Evolutionary conservation across 2,113 vertebrate species (phyloP), one percentile per base, ranked within the genome.

Genomic region (Ptilonorhynchus violaceus): DNA sequence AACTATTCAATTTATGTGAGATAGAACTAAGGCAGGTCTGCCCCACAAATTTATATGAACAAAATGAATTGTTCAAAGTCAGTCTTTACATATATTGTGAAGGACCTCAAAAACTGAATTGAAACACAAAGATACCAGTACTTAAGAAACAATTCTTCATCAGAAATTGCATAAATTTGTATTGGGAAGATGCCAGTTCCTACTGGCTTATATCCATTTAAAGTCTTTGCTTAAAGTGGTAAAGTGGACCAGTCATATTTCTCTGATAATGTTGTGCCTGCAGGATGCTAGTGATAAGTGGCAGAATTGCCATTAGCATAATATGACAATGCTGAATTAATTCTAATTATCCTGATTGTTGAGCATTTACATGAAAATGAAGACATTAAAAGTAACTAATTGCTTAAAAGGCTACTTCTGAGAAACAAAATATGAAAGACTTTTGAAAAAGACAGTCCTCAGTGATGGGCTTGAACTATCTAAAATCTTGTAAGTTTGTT

Each of bases 301-400:
- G 92, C 94, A 98, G 97, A 97, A 98, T 91, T 97, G 64, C 96
- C 96, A 98, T 98, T 98, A 98, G 79, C 97, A 97, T 97, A 97
- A 97, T 97, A 98, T 89, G 95, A 98, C 98, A 98, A 98, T 97
- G 98, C 86, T 67, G 95, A 98, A 98, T 98, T 98, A 98, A 98
- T 99, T 98, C 97, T 97, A 99, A 99, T 99, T 99, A 99, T 98
- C 96, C 98, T 98, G 98, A 98, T 98, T 96, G 91, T 96, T 98
- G 98, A 99, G 97, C 97, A 98, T 98, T 98, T 97, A 98, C 98
- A 98, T 98, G 97, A 98, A 98, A 99, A 99, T 98, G 95, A 98
- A 98, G 98, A 99, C 96, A 93, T 98, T 98, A 97, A 98, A 98
- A 98, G 97, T 98, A 98, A 98, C 97, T 99, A 98, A 99, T 98